Conservation (phyloP, 2,888 invertebrate genomes). For the Cistogaster globosa region DNA sequence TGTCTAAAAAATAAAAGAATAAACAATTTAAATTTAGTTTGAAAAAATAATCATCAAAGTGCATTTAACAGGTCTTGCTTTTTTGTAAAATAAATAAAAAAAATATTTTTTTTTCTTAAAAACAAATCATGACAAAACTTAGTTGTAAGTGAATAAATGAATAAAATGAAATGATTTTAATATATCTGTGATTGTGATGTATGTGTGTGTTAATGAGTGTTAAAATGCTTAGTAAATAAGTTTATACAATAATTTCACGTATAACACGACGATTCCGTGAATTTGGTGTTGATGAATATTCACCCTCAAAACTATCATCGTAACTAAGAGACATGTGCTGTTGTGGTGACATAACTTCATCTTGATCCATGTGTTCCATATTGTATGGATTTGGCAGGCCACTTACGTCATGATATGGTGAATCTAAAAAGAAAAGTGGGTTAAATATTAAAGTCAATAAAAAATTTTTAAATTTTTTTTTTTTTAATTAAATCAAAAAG, state of each 20-base stretch:
- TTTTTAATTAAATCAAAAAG: background rate
- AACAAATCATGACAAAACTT: slow-evolving; percentile 24
- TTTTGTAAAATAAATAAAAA: slow-evolving; percentile 22
- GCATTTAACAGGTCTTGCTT: background rate
- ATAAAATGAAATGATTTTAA: slow-evolving; percentile 11
- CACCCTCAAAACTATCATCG: slow-evolving; percentile 96
- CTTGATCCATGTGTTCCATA: slow-evolving; percentile 91
- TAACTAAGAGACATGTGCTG: slow-evolving; percentile 94
- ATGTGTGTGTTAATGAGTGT: slow-evolving; percentile 37
- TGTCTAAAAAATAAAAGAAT: slow-evolving; percentile 29
- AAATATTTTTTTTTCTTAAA: background rate
- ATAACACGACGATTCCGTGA: slow-evolving; percentile 96
- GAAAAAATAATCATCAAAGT: slow-evolving; percentile 13
- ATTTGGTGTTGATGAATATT: slow-evolving; percentile 97
- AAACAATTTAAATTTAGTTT: background rate
- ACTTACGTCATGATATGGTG: slow-evolving; percentile 96
- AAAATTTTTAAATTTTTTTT: background rate
- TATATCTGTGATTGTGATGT: slow-evolving; percentile 7
- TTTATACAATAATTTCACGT: slow-evolving; percentile 94
- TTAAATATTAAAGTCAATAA: background rate
- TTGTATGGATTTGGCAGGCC: slow-evolving; percentile 95
- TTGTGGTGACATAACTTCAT: slow-evolving; percentile 86
- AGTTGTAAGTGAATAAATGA: slow-evolving; percentile 22
- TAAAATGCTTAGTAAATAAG: slow-evolving; percentile 47
- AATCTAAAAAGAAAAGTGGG: slow-evolving; percentile 84